Percentiles rank a stretch among this genome's conserved stretches.
Conservation (phyloP, 2,797 vertebrate species). For the Gymnocypris eckloni region DNA sequence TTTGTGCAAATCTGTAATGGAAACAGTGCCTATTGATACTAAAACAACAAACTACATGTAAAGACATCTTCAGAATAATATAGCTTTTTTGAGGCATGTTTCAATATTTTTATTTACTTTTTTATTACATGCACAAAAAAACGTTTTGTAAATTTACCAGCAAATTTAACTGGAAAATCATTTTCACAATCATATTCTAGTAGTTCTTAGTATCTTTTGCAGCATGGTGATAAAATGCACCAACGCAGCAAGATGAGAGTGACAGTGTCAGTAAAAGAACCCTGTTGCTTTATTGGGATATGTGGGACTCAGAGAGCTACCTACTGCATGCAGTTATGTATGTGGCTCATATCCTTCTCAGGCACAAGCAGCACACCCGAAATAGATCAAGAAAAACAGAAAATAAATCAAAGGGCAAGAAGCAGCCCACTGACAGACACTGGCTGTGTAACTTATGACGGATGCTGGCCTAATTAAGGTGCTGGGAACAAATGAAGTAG, state of each 20-base stretch:
- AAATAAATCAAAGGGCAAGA: conserved; percentile 67
- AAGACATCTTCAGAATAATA: neutral
- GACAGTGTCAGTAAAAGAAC: conserved; percentile 76
- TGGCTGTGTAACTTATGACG: conserved; percentile 16
- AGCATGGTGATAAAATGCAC: conserved; percentile 73
- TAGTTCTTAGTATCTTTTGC: conserved; percentile 41
- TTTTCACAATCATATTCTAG: neutral
- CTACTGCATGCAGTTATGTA: conserved; percentile 69
- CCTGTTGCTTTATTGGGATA: conserved; percentile 78
- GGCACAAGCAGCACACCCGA: conserved; percentile 42
- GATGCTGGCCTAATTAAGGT: conserved; percentile 21
- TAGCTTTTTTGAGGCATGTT: neutral
- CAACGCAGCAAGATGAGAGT: conserved; percentile 77
- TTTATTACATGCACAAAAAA: neutral
- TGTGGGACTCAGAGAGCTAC: conserved; percentile 77
- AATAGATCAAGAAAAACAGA: conserved; percentile 70
- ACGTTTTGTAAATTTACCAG: neutral
- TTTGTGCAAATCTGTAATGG: too few relatives aligned
- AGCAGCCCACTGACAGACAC: conserved; percentile 48
- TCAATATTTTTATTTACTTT: neutral
- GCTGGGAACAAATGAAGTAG: conserved; percentile 23
- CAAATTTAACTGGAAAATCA: neutral
- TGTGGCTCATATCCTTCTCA: conserved; percentile 60
- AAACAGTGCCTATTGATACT: neutral
- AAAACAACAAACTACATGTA: neutral